phyloP scores from a whole-genome alignment of 2,113 vertebrate genomes.

The Conger conger region DNA sequence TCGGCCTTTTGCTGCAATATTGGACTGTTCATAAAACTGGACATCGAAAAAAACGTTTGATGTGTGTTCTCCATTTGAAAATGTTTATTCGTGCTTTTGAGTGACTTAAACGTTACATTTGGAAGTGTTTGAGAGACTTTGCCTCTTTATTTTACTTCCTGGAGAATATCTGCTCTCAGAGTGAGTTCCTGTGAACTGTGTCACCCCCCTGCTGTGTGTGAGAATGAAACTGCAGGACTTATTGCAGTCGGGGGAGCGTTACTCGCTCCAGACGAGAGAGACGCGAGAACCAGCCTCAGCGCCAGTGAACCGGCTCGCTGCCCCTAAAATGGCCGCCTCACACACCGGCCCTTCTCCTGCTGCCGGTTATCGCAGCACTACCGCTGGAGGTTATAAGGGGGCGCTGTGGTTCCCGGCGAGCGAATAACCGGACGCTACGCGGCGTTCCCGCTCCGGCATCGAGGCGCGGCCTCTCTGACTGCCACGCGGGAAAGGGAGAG shows the following conservation, averaged over 20 bases:
- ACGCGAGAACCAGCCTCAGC: not conserved
- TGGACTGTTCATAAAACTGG: not conserved
- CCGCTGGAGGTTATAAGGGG: not conserved
- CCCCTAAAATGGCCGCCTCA: no score
- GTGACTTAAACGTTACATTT: not conserved
- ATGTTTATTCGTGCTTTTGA: not conserved
- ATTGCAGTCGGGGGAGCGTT: no score
- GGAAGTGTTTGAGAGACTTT: not conserved
- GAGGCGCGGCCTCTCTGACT: no score
- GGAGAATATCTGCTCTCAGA: no score
- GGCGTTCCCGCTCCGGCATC: no score
- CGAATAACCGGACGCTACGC: no score
- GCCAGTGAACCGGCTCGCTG: not conserved
- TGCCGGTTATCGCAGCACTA: not conserved
- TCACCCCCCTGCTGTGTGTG: no score
- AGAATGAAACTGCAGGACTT: no score
- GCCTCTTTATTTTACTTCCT: no score
- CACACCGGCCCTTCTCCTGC: not conserved
- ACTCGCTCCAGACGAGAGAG: not conserved
- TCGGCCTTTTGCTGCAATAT: not conserved
- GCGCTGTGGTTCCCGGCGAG: no score
- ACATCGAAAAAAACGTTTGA: not conserved
- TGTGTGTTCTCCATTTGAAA: not conserved
- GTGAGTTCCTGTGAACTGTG: no score
- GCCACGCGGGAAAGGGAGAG: no score